Evolutionary conservation across 1,140 invertebrate genomes (phyloP), one percentile per base, ranked within the genome.

Genomic region (Nixonia krombeini): DNA sequence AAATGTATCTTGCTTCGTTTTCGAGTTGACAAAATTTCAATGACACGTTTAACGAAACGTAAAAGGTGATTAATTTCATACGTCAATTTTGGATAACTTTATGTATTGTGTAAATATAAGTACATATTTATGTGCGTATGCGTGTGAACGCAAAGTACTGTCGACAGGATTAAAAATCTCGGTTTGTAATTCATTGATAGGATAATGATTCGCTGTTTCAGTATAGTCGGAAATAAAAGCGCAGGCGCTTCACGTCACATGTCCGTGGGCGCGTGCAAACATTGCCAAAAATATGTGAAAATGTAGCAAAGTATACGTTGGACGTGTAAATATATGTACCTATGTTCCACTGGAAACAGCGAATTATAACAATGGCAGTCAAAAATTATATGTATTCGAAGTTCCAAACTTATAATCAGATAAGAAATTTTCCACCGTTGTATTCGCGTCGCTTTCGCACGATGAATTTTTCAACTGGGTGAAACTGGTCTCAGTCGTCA

Each of bases 391-490:
- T 37, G 12, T 37, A 16, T 13, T 3, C 12, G 16, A 37, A 37
- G 12, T 37, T 3, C 16, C 7, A 37, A 37, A 26, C 18, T 17
- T n/a, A n/a, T n/a, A n/a, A n/a, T n/a, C n/a, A n/a, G n/a, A n/a
- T n/a, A 33, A 12, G 6, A 16, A 12, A 2, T 35, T 53, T 28
- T 26, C 28, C 18, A 1, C 10, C 3, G 5, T 49, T 31, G 2
- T 16, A 17, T 50, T 68, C 37, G 45, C 15, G 56, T 51, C 12
- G 7, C 35, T 42, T 47, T 21, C 29, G 28, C 28, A 37, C 15
- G 33, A 50, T 50, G 9, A 49, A 37, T 23, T 26, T 35, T 25
- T 10, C 13, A 40, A 40, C 18, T 13, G 18, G 7, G n/a, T 15
- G 5, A 40, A 33, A 47, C 45, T 29, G 33, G 33, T 47, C 21